phyloP scores from a whole-genome alignment of 2,113 vertebrate species.

The Astur gentilis region DNA sequence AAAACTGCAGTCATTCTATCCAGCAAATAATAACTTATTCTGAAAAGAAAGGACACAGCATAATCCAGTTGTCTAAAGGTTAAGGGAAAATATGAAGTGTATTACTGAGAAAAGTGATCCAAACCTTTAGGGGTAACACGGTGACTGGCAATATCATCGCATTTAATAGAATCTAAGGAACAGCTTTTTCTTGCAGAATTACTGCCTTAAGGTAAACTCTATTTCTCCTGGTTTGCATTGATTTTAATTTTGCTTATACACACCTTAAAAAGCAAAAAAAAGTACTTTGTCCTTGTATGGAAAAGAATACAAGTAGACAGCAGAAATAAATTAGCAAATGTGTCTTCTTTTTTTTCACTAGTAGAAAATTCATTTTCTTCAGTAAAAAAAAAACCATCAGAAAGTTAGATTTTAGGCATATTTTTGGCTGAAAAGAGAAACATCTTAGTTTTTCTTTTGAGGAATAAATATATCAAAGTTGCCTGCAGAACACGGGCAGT shows the following conservation, averaged over 20 bases:
- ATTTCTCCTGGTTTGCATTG: background rate
- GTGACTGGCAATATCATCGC: background rate
- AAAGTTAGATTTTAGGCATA: background rate
- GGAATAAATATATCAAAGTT: background rate
- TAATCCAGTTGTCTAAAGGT: background rate
- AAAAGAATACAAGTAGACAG: background rate
- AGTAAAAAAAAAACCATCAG: background rate
- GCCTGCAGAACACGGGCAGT: background rate
- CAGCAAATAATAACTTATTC: background rate
- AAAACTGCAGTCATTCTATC: background rate
- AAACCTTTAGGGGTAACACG: background rate
- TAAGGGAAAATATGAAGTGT: background rate
- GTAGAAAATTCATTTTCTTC: background rate
- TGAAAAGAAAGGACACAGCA: background rate
- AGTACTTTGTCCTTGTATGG: background rate
- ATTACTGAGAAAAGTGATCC: background rate
- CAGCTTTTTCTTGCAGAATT: background rate
- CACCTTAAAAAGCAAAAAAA: background rate
- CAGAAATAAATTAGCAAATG: background rate
- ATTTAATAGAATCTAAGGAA: background rate
- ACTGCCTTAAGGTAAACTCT: background rate
- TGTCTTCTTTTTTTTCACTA: background rate
- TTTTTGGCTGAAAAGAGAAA: background rate
- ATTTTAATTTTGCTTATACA: background rate
- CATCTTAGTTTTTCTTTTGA: background rate